Evolutionary conservation across 2,113 vertebrate species (phyloP), one percentile per base, ranked within the genome.

Genomic region (Notarius quadriscutis): DNA sequence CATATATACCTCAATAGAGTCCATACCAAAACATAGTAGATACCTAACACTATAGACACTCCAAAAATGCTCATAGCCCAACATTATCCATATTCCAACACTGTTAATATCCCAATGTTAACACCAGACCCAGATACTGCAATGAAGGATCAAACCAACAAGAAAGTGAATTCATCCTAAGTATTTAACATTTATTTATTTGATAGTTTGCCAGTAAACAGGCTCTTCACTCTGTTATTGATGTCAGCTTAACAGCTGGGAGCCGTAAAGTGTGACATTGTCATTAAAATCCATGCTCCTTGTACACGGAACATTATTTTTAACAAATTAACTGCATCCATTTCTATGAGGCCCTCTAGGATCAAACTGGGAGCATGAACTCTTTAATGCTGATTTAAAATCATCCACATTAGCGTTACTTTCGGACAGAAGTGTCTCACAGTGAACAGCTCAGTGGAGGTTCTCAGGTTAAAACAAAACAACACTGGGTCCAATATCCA

Each of bases 181-280:
- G 58, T 77, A 85, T 53, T 57, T 30, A 34, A 10, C 50, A 80
- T 53, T 86, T 50, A 20, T 22, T 15, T 22, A 1, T 62, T 17
- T 79, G 27, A 77, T 51, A 7, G 41, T 48, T 48, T 67, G 81
- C 48, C 81, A 65, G 84, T 85, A 75, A 85, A 77, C 58, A 57
- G 34, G 5, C 58, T 48, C 57, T 25, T 88, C 7, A 9, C 67
- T 48, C 41, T 34, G 34, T 74, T 62, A n/a, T 48, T 17, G 84
- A 72, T 25, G 48, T 77, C 85, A 81, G 74, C 8, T 62, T n/a
- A 88, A 50, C 83, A 82, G 83, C 69, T 51, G 77, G 27, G 57
- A 60, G 78, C 83, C 41, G 30, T 80, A 72, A 51, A 84, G n/a
- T 58, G 41, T 79, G 82, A 88, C 63, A 34, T 88, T 84, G 27